Base-by-base conservation (phyloP, 2,797 vertebrate species). In the Sebastes oblongus region DNA sequence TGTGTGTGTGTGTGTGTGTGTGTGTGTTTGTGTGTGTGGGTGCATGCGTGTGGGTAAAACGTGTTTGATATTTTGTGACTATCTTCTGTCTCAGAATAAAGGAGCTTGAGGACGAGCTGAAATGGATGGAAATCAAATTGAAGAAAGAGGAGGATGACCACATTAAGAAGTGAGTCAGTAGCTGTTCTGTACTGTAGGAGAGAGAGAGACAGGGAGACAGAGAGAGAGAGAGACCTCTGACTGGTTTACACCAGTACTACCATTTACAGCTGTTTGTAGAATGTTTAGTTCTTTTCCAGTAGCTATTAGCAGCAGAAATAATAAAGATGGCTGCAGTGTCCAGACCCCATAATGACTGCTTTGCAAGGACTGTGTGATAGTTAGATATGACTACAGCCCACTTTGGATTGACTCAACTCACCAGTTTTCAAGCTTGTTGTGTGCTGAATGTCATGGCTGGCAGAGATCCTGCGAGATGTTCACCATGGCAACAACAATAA, bases 81-180 rank as follows among this genome's bases (percentile, higher is more conserved):
- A 3, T 76, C 25, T 8, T 77, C 34, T 79, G 29, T 89, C 69
- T 72, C 36, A 97, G 97, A 90, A 96, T 97, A 86, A 94, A 94
- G 55, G 94, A 95, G 66, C 89, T 97, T 50, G 92, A 96, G 68
- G 89, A 80, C 6, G 73, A 90, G 27, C 80, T 97, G 24, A 87
- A 84, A 50, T 56, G 66, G 6, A 39, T 90, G 64, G 90, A 95
- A 61, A 76, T 71, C 65, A 91, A 89, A 77, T 64, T 85, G 77
- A 91, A 92, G 72, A 94, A 87, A 78, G 92, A 94, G 24, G 88
- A 93, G 79, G 93, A 95, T 16, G 70, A 66, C 0, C 92, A 93
- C 75, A 87, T 87, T 65, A 95, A 90, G 77, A 96, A 96, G 96
- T 97, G 87, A 94, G 96, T 85, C 4, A 24, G 12, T 36, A 27